These are phyloP conservation scores for Campoletis sonorensis DNA, from an alignment of 1,140 invertebrate species.

Conservation along the genomic window DNA sequence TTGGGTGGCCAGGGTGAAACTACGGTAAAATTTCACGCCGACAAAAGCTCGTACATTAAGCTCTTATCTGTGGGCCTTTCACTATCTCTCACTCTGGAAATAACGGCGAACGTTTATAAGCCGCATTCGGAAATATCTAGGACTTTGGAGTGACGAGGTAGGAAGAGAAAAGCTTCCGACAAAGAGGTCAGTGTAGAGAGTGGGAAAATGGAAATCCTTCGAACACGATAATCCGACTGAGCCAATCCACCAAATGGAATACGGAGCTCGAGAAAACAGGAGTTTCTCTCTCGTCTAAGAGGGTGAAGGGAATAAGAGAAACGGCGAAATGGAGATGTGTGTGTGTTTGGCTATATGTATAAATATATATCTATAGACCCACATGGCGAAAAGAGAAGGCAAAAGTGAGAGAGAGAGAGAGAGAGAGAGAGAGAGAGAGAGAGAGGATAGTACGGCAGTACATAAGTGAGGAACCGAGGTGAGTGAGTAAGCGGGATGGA, in stretches of 20 bases:
- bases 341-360: neutral
- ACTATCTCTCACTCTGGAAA: neutral
- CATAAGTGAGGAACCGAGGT: slow-evolving; percentile 10
- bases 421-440: slow-evolving; percentile 40
- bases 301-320: slow-evolving; percentile 8
- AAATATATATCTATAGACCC: no score
- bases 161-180: neutral
- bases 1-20: neutral
- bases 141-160: neutral
- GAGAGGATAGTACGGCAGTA: slow-evolving; percentile 28
- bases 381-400: slow-evolving; percentile 30
- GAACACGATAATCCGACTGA: slow-evolving; percentile 41
- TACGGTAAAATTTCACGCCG: slow-evolving; percentile 30
- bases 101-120: neutral
- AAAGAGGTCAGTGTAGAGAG: slow-evolving; percentile 1
- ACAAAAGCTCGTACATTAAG: neutral
- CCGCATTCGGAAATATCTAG: neutral
- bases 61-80: neutral
- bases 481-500: slow-evolving; percentile 20
- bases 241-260: slow-evolving; percentile 44
- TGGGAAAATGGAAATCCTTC: slow-evolving; percentile 32
- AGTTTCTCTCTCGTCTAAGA: slow-evolving; percentile 10
- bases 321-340: slow-evolving; percentile 35
- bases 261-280: slow-evolving; percentile 32
- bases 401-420: slow-evolving; percentile 37